Base-by-base conservation (phyloP, 2,888 invertebrate genomes). In the Electrophaes corylata region DNA sequence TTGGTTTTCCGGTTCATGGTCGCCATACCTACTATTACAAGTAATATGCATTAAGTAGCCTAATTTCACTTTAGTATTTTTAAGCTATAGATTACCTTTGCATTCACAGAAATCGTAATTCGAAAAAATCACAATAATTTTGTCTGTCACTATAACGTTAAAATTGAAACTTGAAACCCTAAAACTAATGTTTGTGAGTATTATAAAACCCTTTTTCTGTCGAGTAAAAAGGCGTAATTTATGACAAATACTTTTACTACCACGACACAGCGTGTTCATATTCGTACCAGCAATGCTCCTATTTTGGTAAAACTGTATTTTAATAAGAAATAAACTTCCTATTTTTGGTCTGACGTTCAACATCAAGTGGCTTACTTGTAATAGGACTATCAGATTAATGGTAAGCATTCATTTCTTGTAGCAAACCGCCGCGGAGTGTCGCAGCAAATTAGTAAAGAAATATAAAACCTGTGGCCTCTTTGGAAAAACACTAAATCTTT, bases 191-290 rank as follows among this genome's bases (percentile, higher is more conserved):
- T 29, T 8, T 29, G 10, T 29, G 10, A 29, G 26, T 29, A 29
- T 2, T 10, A 39, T 19, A n/a, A 16, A 18, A 18, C 40, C 40
- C 5, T 40, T 40, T 19, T 16, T 8, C 16, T 12, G 41, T 23
- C 1, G 2, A 1, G 12, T 46, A 40, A 49, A 52, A 57, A 55
- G 37, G 54, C 52, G 45, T 54, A 60, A 71, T 75, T 73, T 76
- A 74, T 69, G 71, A 78, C 73, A 75, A 76, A 79, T 78, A 74
- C 74, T 59, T 68, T 65, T 58, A 67, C 65, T 67, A 73, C 12
- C 31, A 41, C 31, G 47, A 29, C 26, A 29, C 26, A 29, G 26
- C 26, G 26, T 29, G 26, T 29, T 29, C 37, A 16, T 14, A 14
- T 18, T 14, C 43, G 31, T 31, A 26, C 23, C 26, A 23, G 16